phyloP scores from a whole-genome alignment of 2,113 vertebrate species.

The Hydrochoerus hydrochaeris region DNA sequence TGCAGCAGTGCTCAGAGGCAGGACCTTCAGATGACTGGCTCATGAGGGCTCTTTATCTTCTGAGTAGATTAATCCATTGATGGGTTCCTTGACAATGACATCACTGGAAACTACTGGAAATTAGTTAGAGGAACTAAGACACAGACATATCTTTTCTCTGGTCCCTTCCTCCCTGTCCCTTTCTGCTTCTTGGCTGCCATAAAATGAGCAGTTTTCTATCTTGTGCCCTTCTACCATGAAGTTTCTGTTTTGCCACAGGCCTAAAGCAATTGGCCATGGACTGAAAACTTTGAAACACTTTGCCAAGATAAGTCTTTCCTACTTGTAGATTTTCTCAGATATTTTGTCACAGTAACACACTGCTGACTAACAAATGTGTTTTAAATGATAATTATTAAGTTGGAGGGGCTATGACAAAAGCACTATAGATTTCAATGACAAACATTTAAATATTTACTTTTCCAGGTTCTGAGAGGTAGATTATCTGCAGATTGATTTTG shows the following conservation, averaged over 20 bases:
- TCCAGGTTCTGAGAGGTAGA: neutral
- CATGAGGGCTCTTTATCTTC: no score
- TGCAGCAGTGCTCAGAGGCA: neutral
- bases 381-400: neutral
- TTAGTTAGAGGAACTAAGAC: neutral
- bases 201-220: neutral
- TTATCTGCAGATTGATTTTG: no score
- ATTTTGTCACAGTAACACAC: neutral
- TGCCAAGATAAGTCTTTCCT: neutral
- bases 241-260: neutral
- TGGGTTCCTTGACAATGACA: neutral
- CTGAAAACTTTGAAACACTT: neutral
- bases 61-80: neutral
- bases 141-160: neutral
- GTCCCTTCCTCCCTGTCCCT: neutral
- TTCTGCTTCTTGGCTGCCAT: neutral
- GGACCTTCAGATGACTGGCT: neutral
- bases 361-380: neutral
- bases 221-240: neutral
- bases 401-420: neutral
- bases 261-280: neutral
- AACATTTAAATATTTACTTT: neutral
- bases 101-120: neutral
- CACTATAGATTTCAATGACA: neutral
- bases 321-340: neutral